Evolutionary conservation across 2,888 invertebrate species (phyloP), one percentile per base, ranked within the genome.

Genomic region (Strigamia maritima): DNA sequence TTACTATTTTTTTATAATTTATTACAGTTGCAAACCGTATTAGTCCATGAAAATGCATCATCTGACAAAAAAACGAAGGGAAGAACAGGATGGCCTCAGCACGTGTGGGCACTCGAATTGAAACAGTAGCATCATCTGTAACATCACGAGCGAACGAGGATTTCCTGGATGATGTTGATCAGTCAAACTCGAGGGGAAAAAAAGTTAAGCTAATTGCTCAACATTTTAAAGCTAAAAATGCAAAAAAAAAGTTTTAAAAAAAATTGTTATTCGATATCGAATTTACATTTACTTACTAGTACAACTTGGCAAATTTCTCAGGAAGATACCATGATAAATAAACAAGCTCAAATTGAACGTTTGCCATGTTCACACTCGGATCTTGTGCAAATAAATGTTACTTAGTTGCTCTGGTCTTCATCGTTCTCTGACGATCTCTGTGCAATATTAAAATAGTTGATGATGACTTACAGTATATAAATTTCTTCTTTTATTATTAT

Each of bases 61-160:
- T 77, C 40, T 74, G 82, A 83, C 16, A 85, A 85, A 80, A 84
- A 85, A 80, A 83, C 90, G 80, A 95, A 94, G 86, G 95, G 95
- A 0, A 90, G 97, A 80, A 97, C 97, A 0, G 97, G 97, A 16
- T 97, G 97, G 97, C 97, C 97, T 0, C 96, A 97, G 84, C 94
- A 95, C 86, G 97, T 97, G 81, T 97, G 97, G 97, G 97, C 96
- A 0, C 88, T 94, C 60, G 88, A 88, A 81, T 85, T 89, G 14
- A 87, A 87, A 81, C 84, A 84, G 79, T 83, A 81, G 81, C 54
- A 75, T 14, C 44, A n/a, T n/a, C n/a, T n/a, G n/a, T n/a, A n/a
- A n/a, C n/a, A n/a, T n/a, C n/a, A n/a, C n/a, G n/a, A n/a, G n/a
- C n/a, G n/a, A n/a, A n/a, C n/a, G n/a, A n/a, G n/a, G n/a, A n/a